These are phyloP conservation scores for Xiphias gladius DNA, from an alignment of 2,113 vertebrate genomes.

Conservation along the genomic window DNA sequence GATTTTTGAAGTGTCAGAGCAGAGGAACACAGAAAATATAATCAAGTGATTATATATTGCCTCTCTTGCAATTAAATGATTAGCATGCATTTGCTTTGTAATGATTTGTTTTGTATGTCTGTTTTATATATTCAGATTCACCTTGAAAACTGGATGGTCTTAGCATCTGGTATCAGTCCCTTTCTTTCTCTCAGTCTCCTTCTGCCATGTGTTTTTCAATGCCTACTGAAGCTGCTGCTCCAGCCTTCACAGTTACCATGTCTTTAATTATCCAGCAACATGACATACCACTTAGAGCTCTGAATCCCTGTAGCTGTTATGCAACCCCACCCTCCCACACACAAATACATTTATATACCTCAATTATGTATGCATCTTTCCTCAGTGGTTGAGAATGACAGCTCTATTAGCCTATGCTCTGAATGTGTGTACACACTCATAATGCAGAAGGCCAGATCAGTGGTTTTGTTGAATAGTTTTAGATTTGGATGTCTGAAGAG, in stretches of 20 bases:
- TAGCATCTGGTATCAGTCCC: slow-evolving; percentile 1
- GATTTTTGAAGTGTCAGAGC: slow-evolving; percentile 41
- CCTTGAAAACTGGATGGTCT: slow-evolving; percentile 35
- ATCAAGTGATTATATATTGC: slow-evolving; percentile 57
- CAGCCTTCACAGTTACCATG: slow-evolving; percentile 39
- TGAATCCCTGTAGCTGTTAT: slow-evolving; percentile 65
- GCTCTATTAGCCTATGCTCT: slow-evolving; percentile 57
- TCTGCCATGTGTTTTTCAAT: slow-evolving; percentile 10
- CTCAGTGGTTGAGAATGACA: slow-evolving; percentile 59
- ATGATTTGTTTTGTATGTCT: slow-evolving; percentile 30
- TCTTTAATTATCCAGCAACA: slow-evolving; percentile 67
- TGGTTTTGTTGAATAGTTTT: slow-evolving; percentile 1
- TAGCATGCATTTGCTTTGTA: slow-evolving; percentile 22
- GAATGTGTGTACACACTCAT: slow-evolving; percentile 13
- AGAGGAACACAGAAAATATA: slow-evolving; percentile 26
- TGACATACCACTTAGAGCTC: slow-evolving; percentile 72
- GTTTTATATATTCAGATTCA: slow-evolving; percentile 30
- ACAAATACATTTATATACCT: slow-evolving; percentile 74
- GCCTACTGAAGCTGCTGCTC: neutral
- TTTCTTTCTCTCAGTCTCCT: neutral
- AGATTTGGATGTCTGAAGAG: slow-evolving; percentile 1
- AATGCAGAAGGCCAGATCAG: slow-evolving; percentile 5
- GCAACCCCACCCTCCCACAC: slow-evolving; percentile 62
- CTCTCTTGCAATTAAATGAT: slow-evolving; percentile 54
- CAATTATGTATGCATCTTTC: slow-evolving; percentile 73